Percentiles rank a stretch among this genome's conserved stretches.
These are phyloP conservation scores for Lipotes vexillifer DNA, from an alignment of 2,113 vertebrate genomes.

Conservation along the genomic window DNA sequence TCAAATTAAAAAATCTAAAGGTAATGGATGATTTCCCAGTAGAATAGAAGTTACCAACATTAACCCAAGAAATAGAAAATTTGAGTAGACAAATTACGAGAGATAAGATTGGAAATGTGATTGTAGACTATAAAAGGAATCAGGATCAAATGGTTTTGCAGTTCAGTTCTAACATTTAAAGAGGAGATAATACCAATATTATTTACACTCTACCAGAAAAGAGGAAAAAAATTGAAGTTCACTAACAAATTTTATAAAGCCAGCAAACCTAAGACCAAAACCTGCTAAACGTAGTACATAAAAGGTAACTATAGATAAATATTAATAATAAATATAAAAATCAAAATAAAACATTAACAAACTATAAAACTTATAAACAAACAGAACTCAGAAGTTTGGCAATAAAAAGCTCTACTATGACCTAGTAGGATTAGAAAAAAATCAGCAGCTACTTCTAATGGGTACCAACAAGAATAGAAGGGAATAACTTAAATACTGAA, in stretches of 20 bases:
- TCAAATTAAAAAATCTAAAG: slow-evolving; percentile 24
- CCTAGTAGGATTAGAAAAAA: not conserved
- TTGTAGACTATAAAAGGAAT: not conserved
- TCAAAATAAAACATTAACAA: slow-evolving; percentile 24
- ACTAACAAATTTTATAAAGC: slow-evolving; percentile 8
- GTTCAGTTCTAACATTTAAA: not conserved
- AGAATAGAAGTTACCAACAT: not conserved
- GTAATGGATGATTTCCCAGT: not conserved
- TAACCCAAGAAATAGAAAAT: slow-evolving; percentile 19
- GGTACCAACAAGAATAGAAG: not conserved
- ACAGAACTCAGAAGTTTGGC: not conserved
- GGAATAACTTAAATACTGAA: slow-evolving; percentile 7
- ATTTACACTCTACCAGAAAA: not conserved
- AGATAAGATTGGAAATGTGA: slow-evolving; percentile 13
- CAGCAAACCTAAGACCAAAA: slow-evolving; percentile 19
- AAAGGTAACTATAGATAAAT: not conserved
- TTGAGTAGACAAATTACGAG: not conserved
- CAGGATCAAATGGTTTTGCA: not conserved
- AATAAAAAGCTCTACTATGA: not conserved
- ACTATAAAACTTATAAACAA: not conserved
- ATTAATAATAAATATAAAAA: not conserved
- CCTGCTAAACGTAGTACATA: not conserved
- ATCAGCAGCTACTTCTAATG: not conserved
- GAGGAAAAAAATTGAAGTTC: not conserved
- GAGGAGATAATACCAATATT: not conserved